Conservation (phyloP, 2,797 vertebrate genomes). For the Buphagus erythrorhynchus region DNA sequence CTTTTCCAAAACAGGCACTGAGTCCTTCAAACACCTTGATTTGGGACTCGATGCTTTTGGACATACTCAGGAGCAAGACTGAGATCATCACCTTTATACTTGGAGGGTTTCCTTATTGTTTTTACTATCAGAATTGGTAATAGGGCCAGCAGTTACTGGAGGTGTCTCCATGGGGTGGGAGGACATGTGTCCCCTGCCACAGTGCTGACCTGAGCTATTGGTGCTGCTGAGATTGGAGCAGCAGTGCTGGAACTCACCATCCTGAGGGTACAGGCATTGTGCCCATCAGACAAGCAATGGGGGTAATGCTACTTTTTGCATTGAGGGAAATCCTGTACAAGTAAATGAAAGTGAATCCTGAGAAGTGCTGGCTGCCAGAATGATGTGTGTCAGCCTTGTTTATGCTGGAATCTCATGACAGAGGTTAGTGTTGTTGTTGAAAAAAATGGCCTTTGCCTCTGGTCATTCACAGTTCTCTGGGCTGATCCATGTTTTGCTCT, state of each 20-base stretch:
- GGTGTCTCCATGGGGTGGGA: neutral
- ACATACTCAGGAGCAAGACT: neutral
- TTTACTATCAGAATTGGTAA: too few species aligned
- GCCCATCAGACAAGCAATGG: neutral
- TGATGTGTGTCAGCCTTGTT: neutral
- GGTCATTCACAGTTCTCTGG: neutral
- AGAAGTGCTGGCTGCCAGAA: neutral
- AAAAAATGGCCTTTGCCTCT: neutral
- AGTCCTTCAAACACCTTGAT: neutral
- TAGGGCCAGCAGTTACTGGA: neutral
- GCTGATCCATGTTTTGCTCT: neutral
- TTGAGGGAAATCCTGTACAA: neutral
- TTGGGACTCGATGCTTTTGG: neutral
- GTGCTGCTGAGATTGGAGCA: neutral
- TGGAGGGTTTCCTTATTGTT: neutral
- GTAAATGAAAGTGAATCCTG: neutral
- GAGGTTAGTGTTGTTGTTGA: neutral
- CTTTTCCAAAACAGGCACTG: neutral
- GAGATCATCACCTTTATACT: neutral
- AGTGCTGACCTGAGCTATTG: neutral
- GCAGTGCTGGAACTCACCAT: neutral
- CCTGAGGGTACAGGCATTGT: neutral
- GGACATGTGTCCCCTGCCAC: rapidly evolving
- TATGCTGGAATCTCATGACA: neutral
- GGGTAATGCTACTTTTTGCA: neutral